Conservation (phyloP, 2,888 invertebrate species). For the Lottia gigantea region DNA sequence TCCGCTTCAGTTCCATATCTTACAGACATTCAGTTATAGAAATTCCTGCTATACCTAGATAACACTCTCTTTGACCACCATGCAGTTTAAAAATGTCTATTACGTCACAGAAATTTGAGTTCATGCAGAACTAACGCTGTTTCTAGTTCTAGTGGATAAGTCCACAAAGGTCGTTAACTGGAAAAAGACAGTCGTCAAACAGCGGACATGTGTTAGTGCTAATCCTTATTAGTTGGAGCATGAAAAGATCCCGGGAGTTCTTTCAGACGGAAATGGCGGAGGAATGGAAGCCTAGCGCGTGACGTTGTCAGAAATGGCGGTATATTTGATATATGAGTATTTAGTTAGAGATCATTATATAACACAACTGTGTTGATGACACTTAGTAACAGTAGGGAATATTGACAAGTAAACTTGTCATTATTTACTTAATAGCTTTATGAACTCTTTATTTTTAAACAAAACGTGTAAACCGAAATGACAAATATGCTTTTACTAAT, state of each 20-base stretch:
- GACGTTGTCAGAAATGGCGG: neutral
- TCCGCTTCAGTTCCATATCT: conserved; percentile 7
- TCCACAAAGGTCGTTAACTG: too few relatives aligned
- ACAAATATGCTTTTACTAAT: too few relatives aligned
- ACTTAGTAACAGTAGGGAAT: neutral
- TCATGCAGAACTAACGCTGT: too few relatives aligned
- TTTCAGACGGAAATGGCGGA: neutral
- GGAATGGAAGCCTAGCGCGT: neutral
- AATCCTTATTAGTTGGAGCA: neutral
- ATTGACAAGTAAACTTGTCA: neutral
- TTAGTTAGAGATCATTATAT: too few relatives aligned
- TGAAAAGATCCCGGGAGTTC: neutral
- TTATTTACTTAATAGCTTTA: neutral
- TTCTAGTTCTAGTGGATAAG: too few relatives aligned
- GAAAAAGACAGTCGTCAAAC: neutral
- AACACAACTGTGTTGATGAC: neutral
- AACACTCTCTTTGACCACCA: too few relatives aligned
- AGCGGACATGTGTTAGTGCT: conserved; percentile 4
- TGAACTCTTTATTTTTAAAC: too few relatives aligned
- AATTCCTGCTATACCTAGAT: neutral
- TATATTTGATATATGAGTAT: too few relatives aligned
- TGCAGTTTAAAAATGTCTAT: too few relatives aligned
- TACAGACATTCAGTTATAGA: neutral
- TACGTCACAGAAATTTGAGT: too few relatives aligned
- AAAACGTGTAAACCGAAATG: too few relatives aligned